These are phyloP conservation scores for Sitobion miscanthi DNA, from an alignment of 1,140 invertebrate species.

Conservation along the genomic window DNA sequence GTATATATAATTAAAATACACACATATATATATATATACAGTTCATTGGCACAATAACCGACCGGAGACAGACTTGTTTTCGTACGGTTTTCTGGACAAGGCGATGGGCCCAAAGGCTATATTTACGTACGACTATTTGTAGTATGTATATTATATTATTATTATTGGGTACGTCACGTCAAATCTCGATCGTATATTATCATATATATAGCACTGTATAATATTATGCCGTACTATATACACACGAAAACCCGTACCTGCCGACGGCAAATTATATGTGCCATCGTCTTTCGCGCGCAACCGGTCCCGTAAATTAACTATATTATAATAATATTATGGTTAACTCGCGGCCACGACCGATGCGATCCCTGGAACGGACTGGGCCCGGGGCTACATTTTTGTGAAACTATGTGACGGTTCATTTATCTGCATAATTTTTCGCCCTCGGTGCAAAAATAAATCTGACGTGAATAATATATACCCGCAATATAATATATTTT, in stretches of 20 bases:
- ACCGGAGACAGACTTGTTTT: neutral
- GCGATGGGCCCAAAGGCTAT: neutral
- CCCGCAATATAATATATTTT: neutral
- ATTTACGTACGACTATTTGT: neutral
- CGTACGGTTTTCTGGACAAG: neutral
- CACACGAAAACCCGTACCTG: neutral
- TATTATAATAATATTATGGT: no score
- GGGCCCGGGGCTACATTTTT: neutral
- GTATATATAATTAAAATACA: neutral
- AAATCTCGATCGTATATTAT: neutral
- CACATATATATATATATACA: neutral
- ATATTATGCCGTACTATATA: neutral
- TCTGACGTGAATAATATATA: no score
- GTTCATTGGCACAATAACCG: neutral
- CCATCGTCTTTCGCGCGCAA: neutral
- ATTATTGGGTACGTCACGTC: slow-evolving; percentile 6
- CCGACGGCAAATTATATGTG: neutral
- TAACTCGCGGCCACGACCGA: neutral
- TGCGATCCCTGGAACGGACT: neutral
- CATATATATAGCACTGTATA: neutral
- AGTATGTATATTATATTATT: neutral
- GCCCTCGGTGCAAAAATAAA: neutral
- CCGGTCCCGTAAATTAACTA: neutral
- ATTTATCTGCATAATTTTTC: neutral
- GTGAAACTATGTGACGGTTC: neutral